Evolutionary conservation across 2,797 vertebrate species (phyloP).

Genomic region (Notolepis coatsorum): DNA sequence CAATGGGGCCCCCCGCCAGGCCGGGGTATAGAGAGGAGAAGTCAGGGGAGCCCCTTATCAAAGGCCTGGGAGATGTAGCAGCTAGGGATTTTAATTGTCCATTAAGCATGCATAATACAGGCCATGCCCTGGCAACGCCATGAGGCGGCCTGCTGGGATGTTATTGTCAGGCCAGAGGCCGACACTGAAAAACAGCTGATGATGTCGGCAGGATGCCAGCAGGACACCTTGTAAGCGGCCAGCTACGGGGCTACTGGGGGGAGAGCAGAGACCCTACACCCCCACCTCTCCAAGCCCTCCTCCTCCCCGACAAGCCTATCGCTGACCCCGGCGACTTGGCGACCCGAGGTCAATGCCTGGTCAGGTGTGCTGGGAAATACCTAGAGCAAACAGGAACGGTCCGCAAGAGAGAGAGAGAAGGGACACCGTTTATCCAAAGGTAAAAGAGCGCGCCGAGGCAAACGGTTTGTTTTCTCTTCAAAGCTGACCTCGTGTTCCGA

Average conservation of each 20-base stretch:
- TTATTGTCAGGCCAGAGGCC: conserved; percentile 87
- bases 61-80: conserved; percentile 87
- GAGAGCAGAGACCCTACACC: conserved; percentile 49
- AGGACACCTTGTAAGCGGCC: conserved; percentile 93
- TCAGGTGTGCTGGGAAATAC: conserved; percentile 81
- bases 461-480: conserved; percentile 75
- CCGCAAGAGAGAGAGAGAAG: conserved; percentile 51
- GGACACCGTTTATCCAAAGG: conserved; percentile 69
- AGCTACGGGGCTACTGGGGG: conserved; percentile 72
- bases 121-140: conserved; percentile 92
- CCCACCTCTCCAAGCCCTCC: conserved; percentile 19
- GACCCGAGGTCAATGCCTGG: conserved; percentile 90
- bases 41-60: conserved; percentile 89
- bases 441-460: conserved; percentile 72
- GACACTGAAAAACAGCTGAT: conserved; percentile 98
- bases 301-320: conserved; percentile 35
- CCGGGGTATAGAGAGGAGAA: conserved; percentile 84
- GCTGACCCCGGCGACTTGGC: conserved; percentile 70
- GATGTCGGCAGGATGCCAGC: conserved; percentile 90
- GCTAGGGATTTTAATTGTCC: conserved; percentile 96
- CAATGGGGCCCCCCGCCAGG: conserved; percentile 89
- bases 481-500: conserved; percentile 67
- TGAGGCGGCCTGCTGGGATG: conserved; percentile 86
- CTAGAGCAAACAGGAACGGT: conserved; percentile 73
- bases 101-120: conserved; percentile 97